These are phyloP conservation scores for Otocyon megalotis DNA, from an alignment of 2,113 vertebrate species.

Conservation along the genomic window DNA sequence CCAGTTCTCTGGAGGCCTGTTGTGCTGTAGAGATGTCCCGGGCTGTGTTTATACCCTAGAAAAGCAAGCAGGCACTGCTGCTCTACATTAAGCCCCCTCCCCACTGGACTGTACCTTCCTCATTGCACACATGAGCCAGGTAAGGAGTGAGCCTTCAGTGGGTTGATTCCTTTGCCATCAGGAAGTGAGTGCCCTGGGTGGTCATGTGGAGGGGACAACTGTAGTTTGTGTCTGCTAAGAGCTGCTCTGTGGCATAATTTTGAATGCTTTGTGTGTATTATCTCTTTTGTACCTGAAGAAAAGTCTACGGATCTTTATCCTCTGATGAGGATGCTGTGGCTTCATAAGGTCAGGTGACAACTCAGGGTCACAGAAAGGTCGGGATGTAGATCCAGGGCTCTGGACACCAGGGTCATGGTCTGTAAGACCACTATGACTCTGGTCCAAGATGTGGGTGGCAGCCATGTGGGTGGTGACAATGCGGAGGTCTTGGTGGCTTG, in stretches of 20 bases:
- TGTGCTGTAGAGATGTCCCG: fast-evolving
- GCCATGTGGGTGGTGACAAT: not conserved
- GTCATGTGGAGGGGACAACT: not conserved
- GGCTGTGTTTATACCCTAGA: not conserved
- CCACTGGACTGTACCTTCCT: not conserved
- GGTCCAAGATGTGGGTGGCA: fast-evolving
- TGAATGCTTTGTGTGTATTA: too few species aligned
- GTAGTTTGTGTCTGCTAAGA: fast-evolving
- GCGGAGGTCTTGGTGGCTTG: fast-evolving
- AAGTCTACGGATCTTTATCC: not conserved
- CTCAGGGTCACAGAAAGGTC: fast-evolving
- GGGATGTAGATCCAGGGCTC: too few species aligned
- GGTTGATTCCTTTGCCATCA: too few species aligned
- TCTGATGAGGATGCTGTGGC: not conserved
- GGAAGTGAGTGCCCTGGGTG: not conserved
- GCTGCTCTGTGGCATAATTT: fast-evolving
- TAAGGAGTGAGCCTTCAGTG: fast-evolving
- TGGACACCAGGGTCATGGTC: not conserved
- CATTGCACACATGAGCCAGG: not conserved
- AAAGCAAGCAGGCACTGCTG: not conserved
- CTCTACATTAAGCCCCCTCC: not conserved
- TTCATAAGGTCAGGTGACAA: not conserved
- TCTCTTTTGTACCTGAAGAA: not conserved
- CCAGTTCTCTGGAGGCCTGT: not conserved
- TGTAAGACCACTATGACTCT: too few species aligned